A percentile compares a stretch with the other conserved stretches of the same genome.
These are phyloP conservation scores for Watsonalla cultraria DNA, from an alignment of 2,888 invertebrate genomes.

Conservation along the genomic window DNA sequence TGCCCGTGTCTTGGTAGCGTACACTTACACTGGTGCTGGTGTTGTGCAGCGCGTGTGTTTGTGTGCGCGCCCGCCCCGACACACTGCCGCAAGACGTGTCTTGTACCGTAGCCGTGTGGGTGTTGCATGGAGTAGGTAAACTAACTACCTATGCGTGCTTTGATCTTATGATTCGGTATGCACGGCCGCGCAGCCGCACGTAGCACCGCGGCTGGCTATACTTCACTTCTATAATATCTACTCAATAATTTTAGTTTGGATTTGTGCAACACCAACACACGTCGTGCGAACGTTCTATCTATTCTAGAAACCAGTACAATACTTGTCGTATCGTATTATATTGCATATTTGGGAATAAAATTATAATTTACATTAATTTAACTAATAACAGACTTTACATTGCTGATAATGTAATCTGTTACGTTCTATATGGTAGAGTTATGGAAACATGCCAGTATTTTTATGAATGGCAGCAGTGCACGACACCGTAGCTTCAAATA, in stretches of 20 bases:
- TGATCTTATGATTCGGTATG: slow-evolving; percentile 78
- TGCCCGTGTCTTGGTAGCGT: slow-evolving; percentile 73
- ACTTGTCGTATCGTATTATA: slow-evolving; percentile 9
- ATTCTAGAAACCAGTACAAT: slow-evolving; percentile 43
- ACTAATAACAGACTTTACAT: no score
- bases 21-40: slow-evolving; percentile 70
- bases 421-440: no score
- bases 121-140: slow-evolving; percentile 63
- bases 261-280: slow-evolving; percentile 72
- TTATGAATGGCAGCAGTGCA: no score
- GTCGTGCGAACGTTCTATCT: slow-evolving; percentile 49
- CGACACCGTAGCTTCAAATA: no score
- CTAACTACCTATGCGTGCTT: slow-evolving; percentile 75
- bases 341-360: no score
- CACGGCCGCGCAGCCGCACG: slow-evolving; percentile 72
- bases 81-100: slow-evolving; percentile 34
- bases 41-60: slow-evolving; percentile 44
- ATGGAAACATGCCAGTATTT: no score
- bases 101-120: slow-evolving; percentile 53
- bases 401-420: no score
- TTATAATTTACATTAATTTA: no score
- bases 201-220: slow-evolving; percentile 65
- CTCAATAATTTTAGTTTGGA: slow-evolving; percentile 73
- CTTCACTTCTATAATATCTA: slow-evolving; percentile 72
- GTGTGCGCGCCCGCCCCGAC: slow-evolving; percentile 51